A percentile compares a stretch with the other conserved stretches of the same genome.
phyloP scores from a whole-genome alignment of 2,888 invertebrate genomes.

The Embidobia sp. region DNA sequence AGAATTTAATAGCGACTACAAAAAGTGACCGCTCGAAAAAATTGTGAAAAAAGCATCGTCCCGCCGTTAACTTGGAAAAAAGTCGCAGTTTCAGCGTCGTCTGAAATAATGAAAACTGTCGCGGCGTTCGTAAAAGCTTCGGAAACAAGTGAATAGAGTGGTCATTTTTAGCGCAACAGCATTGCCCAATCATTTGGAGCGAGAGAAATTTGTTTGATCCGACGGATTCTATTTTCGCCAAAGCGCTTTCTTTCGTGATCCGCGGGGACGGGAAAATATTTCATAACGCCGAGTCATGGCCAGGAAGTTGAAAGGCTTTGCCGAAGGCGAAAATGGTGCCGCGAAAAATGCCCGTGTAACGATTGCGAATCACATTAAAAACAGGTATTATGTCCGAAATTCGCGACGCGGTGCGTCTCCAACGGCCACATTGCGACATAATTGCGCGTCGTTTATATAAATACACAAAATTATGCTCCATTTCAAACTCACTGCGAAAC shows the following conservation, averaged over 20 bases:
- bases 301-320: conserved; percentile 31
- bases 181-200: conserved; percentile 58
- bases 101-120: conserved; percentile 42
- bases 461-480: too few species aligned
- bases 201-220: conserved; percentile 62
- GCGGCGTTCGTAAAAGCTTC: conserved; percentile 16
- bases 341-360: conserved; percentile 24
- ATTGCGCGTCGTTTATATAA: too few species aligned
- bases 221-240: conserved; percentile 46
- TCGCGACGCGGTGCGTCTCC: conserved; percentile 2
- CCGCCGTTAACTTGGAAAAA: too few species aligned
- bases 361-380: conserved; percentile 23
- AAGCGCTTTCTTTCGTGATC: conserved; percentile 41
- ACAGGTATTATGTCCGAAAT: too few species aligned
- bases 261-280: conserved; percentile 19
- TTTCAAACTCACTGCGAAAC: too few species aligned
- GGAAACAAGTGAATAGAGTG: conserved; percentile 48
- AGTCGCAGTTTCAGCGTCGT: conserved; percentile 3
- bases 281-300: conserved; percentile 1
- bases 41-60: too few species aligned
- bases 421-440: too few species aligned
- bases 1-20: too few species aligned
- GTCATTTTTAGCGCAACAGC: conserved; percentile 44
- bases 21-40: too few species aligned
- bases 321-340: conserved; percentile 23